Base-by-base conservation (phyloP, 2,888 invertebrate genomes). In the Schizaphis graminum region DNA sequence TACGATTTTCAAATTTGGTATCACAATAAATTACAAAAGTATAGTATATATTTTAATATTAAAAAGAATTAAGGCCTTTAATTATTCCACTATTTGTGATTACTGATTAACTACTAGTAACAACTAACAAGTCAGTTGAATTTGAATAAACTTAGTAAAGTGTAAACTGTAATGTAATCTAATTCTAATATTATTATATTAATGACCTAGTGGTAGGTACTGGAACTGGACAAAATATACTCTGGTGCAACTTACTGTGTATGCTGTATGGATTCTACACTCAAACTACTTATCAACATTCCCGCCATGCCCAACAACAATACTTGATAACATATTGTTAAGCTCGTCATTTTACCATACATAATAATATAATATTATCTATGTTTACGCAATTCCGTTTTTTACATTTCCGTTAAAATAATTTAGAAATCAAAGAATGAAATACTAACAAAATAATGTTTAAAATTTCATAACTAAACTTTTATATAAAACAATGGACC, bases 331-430 rank as follows among this genome's bases (percentile, higher is more conserved):
- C 41, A 35, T 35, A 26, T 56, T 67, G 28, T 28, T 61, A 61
- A n/a, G 16, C 67, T n/a, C 35, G 16, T 28, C 49, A 11, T 77
- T 7, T n/a, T 7, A 10, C 26, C 0, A 61, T n/a, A 16, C 5
- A 28, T 28, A 67, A n/a, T 16, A 13, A n/a, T n/a, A n/a, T n/a
- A n/a, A 67, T 67, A 67, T 35, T 67, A 67, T 67, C 67, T 35
- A 77, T 77, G 77, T 77, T 77, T 35, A 77, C 21, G 3, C 10
- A 35, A 77, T 77, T 77, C 35, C 21, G 35, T 77, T 21, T 44
- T 91, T 24, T 26, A 26, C 13, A 91, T 86, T 91, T 91, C 91
- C 91, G 91, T 91, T 91, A 91, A 91, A 91, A 91, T 41, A 21
- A 57, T 57, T 85, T 57, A 91, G 41, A 84, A 21, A 35, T 77